A percentile compares a stretch with the other conserved stretches of the same genome.
phyloP scores from a whole-genome alignment of 2,797 vertebrate genomes.

The Allobates femoralis region DNA sequence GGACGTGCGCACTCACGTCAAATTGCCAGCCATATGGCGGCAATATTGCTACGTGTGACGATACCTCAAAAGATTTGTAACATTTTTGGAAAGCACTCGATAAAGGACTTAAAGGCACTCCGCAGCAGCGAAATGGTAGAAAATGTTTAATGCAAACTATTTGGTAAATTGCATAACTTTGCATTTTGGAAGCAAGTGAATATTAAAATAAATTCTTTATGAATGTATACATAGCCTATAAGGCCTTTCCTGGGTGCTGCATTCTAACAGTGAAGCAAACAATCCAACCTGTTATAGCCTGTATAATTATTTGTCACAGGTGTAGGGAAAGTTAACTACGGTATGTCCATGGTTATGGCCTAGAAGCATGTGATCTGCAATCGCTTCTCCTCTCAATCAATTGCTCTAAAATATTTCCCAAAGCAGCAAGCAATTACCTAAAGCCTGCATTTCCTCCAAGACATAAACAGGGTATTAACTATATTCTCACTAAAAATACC shows the following conservation, averaged over 20 bases:
- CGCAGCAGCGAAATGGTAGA: too few species aligned
- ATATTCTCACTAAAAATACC: conserved; percentile 63
- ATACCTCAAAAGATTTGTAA: too few species aligned
- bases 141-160: too few species aligned
- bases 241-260: neutral
- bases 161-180: too few species aligned
- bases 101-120: too few species aligned
- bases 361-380: neutral
- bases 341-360: neutral
- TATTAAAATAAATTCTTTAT: too few species aligned
- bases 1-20: too few species aligned
- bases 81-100: too few species aligned
- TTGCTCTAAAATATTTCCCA: conserved; percentile 41
- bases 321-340: neutral
- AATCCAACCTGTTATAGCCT: neutral
- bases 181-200: too few species aligned
- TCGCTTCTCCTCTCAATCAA: neutral
- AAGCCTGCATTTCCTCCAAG: conserved; percentile 44
- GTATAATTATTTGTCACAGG: neutral
- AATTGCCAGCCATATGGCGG: too few species aligned
- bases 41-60: too few species aligned
- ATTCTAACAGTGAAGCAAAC: neutral
- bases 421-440: conserved; percentile 37
- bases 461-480: conserved; percentile 56
- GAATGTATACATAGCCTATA: too few species aligned